A percentile compares a stretch with the other conserved stretches of the same genome.
Evolutionary conservation across 2,797 vertebrate species (phyloP).

Genomic region (Eutrigla gurnardus): DNA sequence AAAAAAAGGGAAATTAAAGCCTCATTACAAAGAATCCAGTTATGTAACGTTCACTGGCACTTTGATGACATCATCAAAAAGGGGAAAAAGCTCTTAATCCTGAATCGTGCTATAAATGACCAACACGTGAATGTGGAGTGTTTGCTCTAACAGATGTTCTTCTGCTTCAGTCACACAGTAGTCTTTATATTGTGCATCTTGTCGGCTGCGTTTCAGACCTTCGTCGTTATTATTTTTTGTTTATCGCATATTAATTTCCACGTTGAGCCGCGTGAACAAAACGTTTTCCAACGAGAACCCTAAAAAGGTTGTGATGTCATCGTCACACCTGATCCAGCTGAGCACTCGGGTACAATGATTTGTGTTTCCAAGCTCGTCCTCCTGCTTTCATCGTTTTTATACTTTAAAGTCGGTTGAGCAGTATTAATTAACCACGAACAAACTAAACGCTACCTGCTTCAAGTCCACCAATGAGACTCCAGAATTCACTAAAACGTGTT

Average conservation of each 20-base stretch:
- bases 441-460: constrained; percentile 32
- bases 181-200: constrained; percentile 6
- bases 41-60: background rate
- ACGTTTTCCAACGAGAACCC: background rate
- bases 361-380: constrained; percentile 35
- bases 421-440: background rate
- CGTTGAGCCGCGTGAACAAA: constrained; percentile 43
- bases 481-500: constrained; percentile 15
- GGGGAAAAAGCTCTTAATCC: constrained; percentile 7
- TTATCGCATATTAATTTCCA: background rate
- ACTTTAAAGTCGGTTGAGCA: background rate
- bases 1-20: constrained; percentile 27
- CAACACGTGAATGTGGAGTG: background rate
- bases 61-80: background rate
- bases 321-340: constrained; percentile 39
- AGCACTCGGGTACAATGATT: constrained; percentile 45
- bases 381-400: constrained; percentile 19
- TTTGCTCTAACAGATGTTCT: too few species aligned
- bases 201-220: constrained; percentile 10
- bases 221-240: background rate
- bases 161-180: constrained; percentile 1
- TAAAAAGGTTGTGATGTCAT: constrained; percentile 16
- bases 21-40: constrained; percentile 20
- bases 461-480: constrained; percentile 6
- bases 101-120: constrained; percentile 17